A percentile compares a stretch with the other conserved stretches of the same genome.
These are phyloP conservation scores for Bergia puertoricense DNA, from an alignment of 92 coral and sea anemone genomes.

Conservation along the genomic window DNA sequence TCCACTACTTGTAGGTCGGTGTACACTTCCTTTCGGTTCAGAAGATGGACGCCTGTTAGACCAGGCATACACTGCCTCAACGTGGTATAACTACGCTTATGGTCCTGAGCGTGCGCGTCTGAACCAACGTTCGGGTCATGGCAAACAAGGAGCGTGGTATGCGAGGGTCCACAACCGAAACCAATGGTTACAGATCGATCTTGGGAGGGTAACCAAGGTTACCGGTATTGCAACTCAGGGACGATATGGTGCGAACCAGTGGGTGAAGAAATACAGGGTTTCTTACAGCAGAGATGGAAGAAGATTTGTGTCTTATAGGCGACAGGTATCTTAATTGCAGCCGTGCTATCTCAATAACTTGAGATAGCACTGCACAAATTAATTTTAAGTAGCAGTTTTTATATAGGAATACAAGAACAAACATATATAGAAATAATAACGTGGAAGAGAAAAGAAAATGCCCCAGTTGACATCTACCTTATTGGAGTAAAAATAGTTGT, in stretches of 20 bases:
- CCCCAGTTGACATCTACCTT: no score
- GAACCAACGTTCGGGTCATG: slow-evolving; percentile 57
- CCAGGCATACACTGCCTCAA: slow-evolving; percentile 64
- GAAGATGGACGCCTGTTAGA: slow-evolving; percentile 69
- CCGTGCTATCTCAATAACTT: no score
- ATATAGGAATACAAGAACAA: no score
- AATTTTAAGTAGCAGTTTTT: no score
- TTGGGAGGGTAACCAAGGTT: slow-evolving; percentile 53
- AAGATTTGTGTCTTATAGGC: slow-evolving; percentile 20
- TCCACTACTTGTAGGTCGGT: slow-evolving; percentile 48
- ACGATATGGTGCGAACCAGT: slow-evolving; percentile 58
- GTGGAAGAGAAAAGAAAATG: no score
- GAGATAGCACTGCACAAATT: no score
- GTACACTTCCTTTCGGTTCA: slow-evolving; percentile 75
- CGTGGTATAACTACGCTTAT: slow-evolving; percentile 65
- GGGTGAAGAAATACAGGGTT: slow-evolving; percentile 58
- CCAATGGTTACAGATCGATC: slow-evolving; percentile 67
- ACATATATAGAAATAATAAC: no score
- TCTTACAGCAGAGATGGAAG: slow-evolving; percentile 40
- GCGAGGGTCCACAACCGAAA: slow-evolving; percentile 49
- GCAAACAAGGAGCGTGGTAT: slow-evolving; percentile 78
- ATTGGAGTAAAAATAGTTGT: no score
- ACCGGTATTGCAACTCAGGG: slow-evolving; percentile 88
- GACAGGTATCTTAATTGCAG: background rate
- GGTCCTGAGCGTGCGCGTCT: slow-evolving; percentile 84